Evolutionary conservation across 2,113 vertebrate genomes (phyloP).

Genomic region (Dromiciops gliroides): DNA sequence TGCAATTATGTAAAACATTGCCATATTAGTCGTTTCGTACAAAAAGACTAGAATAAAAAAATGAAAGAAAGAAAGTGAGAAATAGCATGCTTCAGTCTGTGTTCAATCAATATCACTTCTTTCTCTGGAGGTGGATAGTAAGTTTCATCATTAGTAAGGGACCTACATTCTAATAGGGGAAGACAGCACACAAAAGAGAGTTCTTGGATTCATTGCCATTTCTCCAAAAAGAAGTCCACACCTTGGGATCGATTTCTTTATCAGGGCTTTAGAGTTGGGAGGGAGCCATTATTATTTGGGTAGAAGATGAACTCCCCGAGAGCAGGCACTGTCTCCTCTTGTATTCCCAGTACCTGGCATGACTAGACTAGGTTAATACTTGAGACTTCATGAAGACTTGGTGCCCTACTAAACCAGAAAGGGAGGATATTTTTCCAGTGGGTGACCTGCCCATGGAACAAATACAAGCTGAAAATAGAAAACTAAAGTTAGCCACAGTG

Average conservation of each 20-base stretch:
- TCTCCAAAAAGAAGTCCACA: not conserved
- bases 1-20: too few species aligned
- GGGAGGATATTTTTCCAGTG: not conserved
- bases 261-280: not conserved
- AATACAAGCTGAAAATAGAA: constrained; percentile 67
- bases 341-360: not conserved
- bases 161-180: too few species aligned
- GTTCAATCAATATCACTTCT: too few species aligned
- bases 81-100: too few species aligned
- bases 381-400: not conserved
- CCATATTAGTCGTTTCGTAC: too few species aligned
- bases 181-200: not conserved
- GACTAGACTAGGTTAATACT: not conserved
- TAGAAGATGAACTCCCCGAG: not conserved
- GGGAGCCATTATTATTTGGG: not conserved
- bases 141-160: too few species aligned
- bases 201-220: not conserved
- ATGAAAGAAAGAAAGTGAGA: too few species aligned
- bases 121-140: too few species aligned
- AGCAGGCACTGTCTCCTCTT: not conserved
- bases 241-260: not conserved
- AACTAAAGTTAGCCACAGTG: constrained; percentile 61
- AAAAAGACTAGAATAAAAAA: too few species aligned
- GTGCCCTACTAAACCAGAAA: not conserved
- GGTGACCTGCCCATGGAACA: constrained; percentile 46